Conservation (phyloP, 92 coral and sea anemone genomes). For the Actinostola sp. region DNA sequence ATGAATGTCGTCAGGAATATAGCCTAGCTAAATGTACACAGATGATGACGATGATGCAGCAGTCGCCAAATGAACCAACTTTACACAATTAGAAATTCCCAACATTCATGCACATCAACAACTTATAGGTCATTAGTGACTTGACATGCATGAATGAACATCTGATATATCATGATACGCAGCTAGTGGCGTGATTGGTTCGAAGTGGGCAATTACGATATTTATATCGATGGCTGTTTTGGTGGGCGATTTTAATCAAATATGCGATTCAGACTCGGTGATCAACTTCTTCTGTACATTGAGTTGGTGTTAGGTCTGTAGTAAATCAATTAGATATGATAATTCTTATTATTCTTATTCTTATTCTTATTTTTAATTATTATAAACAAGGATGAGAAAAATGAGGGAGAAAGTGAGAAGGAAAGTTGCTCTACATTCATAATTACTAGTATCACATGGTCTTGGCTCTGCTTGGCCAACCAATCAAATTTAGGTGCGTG, state of each 20-base stretch:
- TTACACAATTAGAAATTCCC: background rate
- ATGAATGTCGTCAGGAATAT: no score
- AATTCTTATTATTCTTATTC: no score
- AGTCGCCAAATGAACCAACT: background rate
- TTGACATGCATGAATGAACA: conserved; percentile 21
- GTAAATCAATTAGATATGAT: no score
- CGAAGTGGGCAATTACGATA: conserved; percentile 12
- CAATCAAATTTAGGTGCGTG: background rate
- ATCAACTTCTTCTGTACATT: background rate
- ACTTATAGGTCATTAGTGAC: background rate
- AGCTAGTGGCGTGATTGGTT: conserved; percentile 14
- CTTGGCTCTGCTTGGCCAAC: background rate
- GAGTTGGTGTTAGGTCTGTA: no score
- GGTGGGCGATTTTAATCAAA: background rate
- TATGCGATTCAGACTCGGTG: background rate
- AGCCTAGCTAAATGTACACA: no score
- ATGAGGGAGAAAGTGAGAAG: no score
- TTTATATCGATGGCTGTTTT: background rate
- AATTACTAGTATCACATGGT: no score
- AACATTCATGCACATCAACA: conserved; percentile 1
- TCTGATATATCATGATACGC: background rate
- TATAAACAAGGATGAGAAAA: no score
- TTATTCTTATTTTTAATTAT: no score
- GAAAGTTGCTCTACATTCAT: no score
- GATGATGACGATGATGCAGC: no score